Conservation (phyloP, 2,797 vertebrate genomes). For the Streptopelia turtur region DNA sequence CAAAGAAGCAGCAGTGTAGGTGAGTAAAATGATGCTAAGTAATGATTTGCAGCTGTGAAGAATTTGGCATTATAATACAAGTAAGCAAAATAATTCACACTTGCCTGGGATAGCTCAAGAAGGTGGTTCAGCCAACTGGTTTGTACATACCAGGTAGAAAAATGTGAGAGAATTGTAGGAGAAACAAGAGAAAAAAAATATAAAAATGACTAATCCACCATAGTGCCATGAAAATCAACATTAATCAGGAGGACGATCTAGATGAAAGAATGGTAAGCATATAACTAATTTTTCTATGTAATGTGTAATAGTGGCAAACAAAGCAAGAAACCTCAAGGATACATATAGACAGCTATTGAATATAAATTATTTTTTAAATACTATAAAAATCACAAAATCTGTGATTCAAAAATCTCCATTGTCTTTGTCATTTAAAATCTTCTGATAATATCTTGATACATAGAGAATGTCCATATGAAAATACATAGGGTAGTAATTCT, state of each 20-base stretch:
- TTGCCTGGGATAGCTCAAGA: background rate
- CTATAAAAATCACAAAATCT: background rate
- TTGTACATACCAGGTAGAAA: background rate
- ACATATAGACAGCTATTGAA: background rate
- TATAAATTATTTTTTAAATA: constrained; percentile 30
- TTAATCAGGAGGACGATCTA: background rate
- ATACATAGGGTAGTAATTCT: background rate
- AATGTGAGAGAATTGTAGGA: background rate
- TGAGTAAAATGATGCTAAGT: background rate
- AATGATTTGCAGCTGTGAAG: background rate
- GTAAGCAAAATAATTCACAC: background rate
- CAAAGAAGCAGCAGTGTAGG: background rate
- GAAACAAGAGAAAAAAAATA: background rate
- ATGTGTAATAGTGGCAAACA: background rate
- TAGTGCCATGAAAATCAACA: background rate
- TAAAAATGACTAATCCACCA: background rate
- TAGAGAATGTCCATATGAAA: background rate
- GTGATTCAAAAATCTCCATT: background rate
- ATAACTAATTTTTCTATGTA: background rate
- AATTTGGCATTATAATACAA: background rate
- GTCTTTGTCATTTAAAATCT: background rate
- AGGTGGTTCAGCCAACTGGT: background rate
- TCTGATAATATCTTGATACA: background rate
- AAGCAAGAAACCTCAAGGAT: background rate
- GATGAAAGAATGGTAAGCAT: background rate